These are phyloP conservation scores for Microctonus hyperodae DNA, from an alignment of 2,888 invertebrate genomes.

Conservation along the genomic window DNA sequence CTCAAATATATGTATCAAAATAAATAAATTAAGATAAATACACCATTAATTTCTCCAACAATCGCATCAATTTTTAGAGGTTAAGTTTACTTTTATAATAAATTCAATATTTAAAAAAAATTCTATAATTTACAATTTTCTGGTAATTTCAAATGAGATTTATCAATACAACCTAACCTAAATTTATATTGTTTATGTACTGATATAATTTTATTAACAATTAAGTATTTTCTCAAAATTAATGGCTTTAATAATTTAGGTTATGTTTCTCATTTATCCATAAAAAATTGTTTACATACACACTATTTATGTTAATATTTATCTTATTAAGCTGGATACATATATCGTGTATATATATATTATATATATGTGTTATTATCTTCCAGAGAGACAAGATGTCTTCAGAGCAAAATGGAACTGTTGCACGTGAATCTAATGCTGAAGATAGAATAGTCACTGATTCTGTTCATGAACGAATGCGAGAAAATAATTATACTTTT, in stretches of 20 bases:
- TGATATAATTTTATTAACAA: too few relatives aligned
- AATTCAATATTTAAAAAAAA: not conserved
- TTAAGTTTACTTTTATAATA: not conserved
- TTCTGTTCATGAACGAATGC: conserved; percentile 55
- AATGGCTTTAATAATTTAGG: too few relatives aligned
- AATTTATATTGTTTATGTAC: too few relatives aligned
- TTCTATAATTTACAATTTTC: not conserved
- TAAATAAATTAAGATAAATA: too few relatives aligned
- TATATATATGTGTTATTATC: not conserved
- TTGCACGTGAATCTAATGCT: not conserved
- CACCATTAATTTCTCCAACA: too few relatives aligned
- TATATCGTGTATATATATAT: too few relatives aligned
- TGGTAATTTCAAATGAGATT: too few relatives aligned
- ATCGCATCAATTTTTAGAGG: not conserved
- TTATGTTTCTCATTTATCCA: too few relatives aligned
- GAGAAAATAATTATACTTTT: conserved; percentile 39
- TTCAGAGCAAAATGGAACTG: not conserved
- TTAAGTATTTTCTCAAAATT: too few relatives aligned
- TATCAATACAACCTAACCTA: not conserved
- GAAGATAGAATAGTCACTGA: conserved; percentile 43
- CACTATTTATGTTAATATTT: too few relatives aligned
- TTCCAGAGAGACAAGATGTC: conserved; percentile 14
- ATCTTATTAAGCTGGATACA: too few relatives aligned
- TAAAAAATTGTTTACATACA: too few relatives aligned
- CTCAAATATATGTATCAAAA: not conserved